Evolutionary conservation across 2,888 invertebrate species (phyloP).

Genomic region (Mythimna lalbum): DNA sequence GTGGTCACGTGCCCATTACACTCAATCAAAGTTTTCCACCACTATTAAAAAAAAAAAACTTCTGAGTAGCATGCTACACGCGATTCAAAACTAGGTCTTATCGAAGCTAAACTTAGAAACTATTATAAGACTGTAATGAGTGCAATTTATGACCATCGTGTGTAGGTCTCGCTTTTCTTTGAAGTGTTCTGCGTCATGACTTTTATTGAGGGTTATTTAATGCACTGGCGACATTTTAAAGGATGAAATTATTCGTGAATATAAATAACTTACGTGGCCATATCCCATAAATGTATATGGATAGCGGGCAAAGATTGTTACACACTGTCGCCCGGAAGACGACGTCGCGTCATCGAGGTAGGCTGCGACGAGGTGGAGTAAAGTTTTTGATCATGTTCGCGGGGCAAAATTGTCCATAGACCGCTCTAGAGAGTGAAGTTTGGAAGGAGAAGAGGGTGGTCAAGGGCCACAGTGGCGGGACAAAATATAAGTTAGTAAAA

Average conservation of each 20-base stretch:
- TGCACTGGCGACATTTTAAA: background rate
- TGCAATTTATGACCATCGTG: constrained; percentile 11
- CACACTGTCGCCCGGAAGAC: too few relatives aligned
- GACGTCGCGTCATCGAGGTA: too few relatives aligned
- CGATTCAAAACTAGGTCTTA: constrained; percentile 23
- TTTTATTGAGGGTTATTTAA: background rate
- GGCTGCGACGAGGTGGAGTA: too few relatives aligned
- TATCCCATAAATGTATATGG: too few relatives aligned
- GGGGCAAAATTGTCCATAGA: too few relatives aligned
- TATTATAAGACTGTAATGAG: constrained; percentile 17
- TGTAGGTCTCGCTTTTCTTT: background rate
- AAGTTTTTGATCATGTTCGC: too few relatives aligned
- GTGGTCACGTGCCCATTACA: background rate
- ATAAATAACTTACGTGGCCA: background rate
- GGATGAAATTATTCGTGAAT: background rate
- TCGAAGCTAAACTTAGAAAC: constrained; percentile 19
- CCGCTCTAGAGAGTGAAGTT: too few relatives aligned
- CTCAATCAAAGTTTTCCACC: background rate
- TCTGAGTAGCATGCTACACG: constrained; percentile 41
- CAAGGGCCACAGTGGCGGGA: too few relatives aligned
- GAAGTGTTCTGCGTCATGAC: background rate
- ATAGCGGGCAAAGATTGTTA: too few relatives aligned
- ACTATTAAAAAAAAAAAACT: background rate
- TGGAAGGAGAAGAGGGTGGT: too few relatives aligned
- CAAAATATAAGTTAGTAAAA: too few relatives aligned